Percentiles rank a stretch among this genome's conserved stretches.
phyloP scores from a whole-genome alignment of 2,797 vertebrate genomes.

The Synanceia verrucosa region DNA sequence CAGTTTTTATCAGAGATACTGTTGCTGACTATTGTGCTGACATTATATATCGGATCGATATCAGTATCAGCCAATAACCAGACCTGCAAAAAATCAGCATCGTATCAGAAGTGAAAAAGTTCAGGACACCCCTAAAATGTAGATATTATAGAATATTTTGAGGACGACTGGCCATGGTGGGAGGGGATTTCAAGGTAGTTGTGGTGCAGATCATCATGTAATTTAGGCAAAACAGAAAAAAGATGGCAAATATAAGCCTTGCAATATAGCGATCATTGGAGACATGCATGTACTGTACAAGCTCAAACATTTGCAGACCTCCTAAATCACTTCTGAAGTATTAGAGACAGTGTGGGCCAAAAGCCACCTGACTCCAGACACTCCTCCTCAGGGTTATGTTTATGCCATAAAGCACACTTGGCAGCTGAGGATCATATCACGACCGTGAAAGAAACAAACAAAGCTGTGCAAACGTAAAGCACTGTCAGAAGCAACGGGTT shows the following conservation, averaged over 20 bases:
- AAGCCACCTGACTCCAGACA: slow-evolving; percentile 50
- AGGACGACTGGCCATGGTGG: slow-evolving; percentile 46
- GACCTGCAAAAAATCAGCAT: too few relatives aligned
- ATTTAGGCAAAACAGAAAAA: slow-evolving; percentile 40
- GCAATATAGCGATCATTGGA: too few relatives aligned
- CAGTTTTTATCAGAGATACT: too few relatives aligned
- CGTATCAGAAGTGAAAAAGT: too few relatives aligned
- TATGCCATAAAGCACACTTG: slow-evolving; percentile 68
- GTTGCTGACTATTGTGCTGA: too few relatives aligned
- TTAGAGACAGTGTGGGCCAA: slow-evolving; percentile 30
- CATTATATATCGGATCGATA: too few relatives aligned
- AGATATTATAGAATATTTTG: too few relatives aligned
- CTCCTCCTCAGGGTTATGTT: slow-evolving; percentile 62
- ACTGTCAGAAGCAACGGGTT: slow-evolving; percentile 73
- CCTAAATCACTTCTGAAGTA: slow-evolving; percentile 21
- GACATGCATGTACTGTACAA: too few relatives aligned
- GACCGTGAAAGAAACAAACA: slow-evolving; percentile 75
- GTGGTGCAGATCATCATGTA: slow-evolving; percentile 39
- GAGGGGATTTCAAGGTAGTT: slow-evolving; percentile 59
- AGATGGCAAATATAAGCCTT: too few relatives aligned
- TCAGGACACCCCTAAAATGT: too few relatives aligned
- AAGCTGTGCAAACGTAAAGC: slow-evolving; percentile 69
- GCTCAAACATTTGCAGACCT: slow-evolving; percentile 8
- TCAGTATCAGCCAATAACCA: too few relatives aligned
- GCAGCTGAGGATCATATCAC: slow-evolving; percentile 72